Conservation (phyloP, 1,140 invertebrate genomes). For the Sycophaga agraensis region DNA sequence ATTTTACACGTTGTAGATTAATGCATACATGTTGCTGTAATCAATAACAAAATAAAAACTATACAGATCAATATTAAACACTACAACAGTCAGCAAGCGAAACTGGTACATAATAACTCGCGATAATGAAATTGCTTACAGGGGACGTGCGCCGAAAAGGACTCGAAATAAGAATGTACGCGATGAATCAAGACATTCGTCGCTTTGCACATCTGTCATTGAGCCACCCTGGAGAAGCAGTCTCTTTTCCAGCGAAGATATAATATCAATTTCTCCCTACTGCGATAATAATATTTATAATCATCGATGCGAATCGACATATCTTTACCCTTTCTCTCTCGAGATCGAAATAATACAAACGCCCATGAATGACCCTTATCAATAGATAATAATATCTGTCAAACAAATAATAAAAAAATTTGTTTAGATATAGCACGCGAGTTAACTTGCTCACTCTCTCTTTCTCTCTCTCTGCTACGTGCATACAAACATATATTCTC, state of each 20-base stretch:
- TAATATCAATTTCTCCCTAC: constrained; percentile 5
- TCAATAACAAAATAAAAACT: constrained; percentile 57
- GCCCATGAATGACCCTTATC: no score
- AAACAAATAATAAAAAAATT: constrained; percentile 20
- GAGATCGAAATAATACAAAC: no score
- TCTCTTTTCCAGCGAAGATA: constrained; percentile 14
- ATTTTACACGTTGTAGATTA: constrained; percentile 29
- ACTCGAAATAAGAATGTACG: no score
- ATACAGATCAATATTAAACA: constrained; percentile 39
- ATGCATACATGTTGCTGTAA: constrained; percentile 12
- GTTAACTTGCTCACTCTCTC: neutral
- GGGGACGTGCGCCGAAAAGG: neutral
- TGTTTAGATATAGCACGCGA: no score
- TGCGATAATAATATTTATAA: constrained; percentile 32
- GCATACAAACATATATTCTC: no score
- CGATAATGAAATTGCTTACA: constrained; percentile 38
- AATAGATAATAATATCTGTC: constrained; percentile 27
- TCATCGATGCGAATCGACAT: constrained; percentile 11
- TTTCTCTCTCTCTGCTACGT: no score
- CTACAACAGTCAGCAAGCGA: constrained; percentile 56
- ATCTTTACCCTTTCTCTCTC: neutral
- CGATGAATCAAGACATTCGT: no score
- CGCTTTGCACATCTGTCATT: no score
- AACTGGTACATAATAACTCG: constrained; percentile 32
- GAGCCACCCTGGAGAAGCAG: neutral